Conservation (phyloP, 2,888 invertebrate species). For the Galerucella pusilla region DNA sequence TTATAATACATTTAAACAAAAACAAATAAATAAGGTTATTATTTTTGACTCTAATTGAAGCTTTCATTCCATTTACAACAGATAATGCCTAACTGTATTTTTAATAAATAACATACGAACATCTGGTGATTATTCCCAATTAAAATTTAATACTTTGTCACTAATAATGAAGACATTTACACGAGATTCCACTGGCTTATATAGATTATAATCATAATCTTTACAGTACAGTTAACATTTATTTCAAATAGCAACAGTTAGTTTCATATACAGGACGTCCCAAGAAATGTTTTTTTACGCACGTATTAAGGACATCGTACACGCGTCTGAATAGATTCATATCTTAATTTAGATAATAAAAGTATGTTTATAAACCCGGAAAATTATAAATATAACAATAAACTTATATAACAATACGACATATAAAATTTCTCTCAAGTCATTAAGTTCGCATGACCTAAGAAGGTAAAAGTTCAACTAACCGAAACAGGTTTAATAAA, state of each 20-base stretch:
- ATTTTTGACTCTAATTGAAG: background rate
- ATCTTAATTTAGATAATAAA: no score
- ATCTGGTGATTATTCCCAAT: background rate
- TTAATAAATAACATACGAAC: background rate
- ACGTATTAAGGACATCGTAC: no score
- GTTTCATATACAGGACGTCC: background rate
- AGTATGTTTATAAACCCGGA: no score
- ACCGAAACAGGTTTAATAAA: background rate
- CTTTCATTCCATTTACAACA: background rate
- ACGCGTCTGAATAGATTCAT: no score
- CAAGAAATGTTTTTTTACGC: no score
- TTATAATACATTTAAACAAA: background rate
- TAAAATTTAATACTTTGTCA: background rate
- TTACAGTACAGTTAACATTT: background rate
- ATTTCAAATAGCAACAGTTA: background rate
- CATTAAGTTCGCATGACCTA: background rate
- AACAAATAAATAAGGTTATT: background rate
- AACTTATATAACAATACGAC: background rate
- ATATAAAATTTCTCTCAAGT: slow-evolving; percentile 4
- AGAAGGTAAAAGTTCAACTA: slow-evolving; percentile 8
- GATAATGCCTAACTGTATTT: background rate
- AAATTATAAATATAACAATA: background rate
- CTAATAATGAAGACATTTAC: slow-evolving; percentile 3
- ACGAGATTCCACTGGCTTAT: background rate
- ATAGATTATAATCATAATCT: background rate